These are phyloP conservation scores for Anas platyrhynchos DNA, from an alignment of 2,113 vertebrate genomes.

Conservation along the genomic window DNA sequence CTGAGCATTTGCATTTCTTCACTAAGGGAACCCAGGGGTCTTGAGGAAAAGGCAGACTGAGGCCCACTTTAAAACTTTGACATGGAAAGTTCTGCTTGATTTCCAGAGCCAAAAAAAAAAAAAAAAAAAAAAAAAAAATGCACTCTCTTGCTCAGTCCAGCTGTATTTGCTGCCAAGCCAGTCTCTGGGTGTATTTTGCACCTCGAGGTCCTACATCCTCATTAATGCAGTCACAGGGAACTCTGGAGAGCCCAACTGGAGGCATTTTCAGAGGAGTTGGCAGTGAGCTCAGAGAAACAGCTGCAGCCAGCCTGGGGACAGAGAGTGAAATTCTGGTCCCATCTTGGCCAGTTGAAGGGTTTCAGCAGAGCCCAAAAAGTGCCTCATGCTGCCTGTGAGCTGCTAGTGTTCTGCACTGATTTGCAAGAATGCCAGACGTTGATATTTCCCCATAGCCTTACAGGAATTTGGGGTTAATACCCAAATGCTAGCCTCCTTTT, in stretches of 20 bases:
- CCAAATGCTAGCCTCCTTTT: background rate
- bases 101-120: too few species aligned
- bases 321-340: background rate
- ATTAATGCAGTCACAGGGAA: background rate
- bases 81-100: background rate
- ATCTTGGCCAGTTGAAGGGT: background rate
- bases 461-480: background rate
- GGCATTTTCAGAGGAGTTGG: background rate
- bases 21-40: background rate
- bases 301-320: background rate
- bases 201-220: background rate
- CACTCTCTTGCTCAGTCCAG: background rate
- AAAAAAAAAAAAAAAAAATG: too few species aligned
- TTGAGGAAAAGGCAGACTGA: background rate
- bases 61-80: background rate
- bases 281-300: background rate
- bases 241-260: background rate
- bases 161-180: rapidly evolving
- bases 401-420: background rate
- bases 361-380: background rate
- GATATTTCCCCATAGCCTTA: background rate
- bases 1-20: background rate
- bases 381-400: background rate
- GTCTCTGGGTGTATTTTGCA: background rate
- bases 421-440: background rate